Conservation (phyloP, 2,113 vertebrate genomes). For the Ptilorrhoa leucosticta region DNA sequence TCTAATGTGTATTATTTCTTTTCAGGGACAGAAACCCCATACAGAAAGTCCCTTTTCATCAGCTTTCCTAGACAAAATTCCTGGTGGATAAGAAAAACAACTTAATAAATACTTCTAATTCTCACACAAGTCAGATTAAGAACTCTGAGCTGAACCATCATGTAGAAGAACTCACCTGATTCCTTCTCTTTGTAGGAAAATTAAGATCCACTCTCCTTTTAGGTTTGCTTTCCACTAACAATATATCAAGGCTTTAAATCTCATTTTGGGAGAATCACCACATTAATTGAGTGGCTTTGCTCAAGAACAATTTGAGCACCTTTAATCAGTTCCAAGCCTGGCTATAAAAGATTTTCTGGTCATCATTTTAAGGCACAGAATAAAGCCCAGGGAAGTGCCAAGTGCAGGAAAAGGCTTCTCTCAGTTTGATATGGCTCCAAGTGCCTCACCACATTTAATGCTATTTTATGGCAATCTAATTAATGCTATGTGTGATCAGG, state of each 20-base stretch:
- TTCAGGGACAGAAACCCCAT: not conserved
- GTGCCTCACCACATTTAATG: not conserved
- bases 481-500: not conserved
- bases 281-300: not conserved
- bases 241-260: not conserved
- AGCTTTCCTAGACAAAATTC: not conserved
- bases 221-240: not conserved
- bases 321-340: not conserved
- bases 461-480: slow-evolving; percentile 6
- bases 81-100: not conserved
- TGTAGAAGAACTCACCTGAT: not conserved
- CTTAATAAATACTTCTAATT: not conserved
- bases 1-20: not conserved
- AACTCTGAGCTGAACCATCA: not conserved
- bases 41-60: not conserved
- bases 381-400: not conserved
- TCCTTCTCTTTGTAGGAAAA: not conserved
- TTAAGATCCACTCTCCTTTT: not conserved
- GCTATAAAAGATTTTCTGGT: not conserved
- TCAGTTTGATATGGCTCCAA: not conserved
- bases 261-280: not conserved
- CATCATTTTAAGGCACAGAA: not conserved
- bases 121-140: not conserved
- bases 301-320: not conserved
- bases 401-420: not conserved